Percentiles rank a stretch among this genome's conserved stretches.
phyloP scores from a whole-genome alignment of 64 coral and sea anemone genomes.

The Stichodactyla mertensii region DNA sequence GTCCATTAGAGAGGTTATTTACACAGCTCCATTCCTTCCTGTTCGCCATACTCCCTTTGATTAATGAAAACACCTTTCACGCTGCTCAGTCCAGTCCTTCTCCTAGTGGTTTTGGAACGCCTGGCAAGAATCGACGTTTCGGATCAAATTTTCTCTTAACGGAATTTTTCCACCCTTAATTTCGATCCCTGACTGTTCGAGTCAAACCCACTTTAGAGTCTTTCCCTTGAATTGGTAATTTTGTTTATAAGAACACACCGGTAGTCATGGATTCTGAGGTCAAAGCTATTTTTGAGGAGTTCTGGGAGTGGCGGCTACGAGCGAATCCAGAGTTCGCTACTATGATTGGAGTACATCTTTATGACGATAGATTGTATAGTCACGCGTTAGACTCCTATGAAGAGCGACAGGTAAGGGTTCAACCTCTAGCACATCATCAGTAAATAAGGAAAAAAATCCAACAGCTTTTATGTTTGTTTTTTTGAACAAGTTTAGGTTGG shows the following conservation, averaged over 20 bases:
- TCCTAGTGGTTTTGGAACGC: constrained; percentile 6
- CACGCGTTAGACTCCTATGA: constrained; percentile 50
- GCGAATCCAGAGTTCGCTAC: constrained; percentile 83
- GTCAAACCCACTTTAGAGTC: background rate
- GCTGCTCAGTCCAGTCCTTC: constrained; percentile 2
- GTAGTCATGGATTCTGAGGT: constrained; percentile 58
- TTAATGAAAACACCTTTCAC: constrained; percentile 24
- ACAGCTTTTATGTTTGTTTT: background rate
- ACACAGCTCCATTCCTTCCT: constrained; percentile 10
- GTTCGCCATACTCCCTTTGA: background rate
- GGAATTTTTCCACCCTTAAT: background rate
- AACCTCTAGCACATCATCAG: constrained; percentile 16
- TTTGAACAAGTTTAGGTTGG: background rate
- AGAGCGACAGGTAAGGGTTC: constrained; percentile 48
- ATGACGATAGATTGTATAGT: constrained; percentile 57
- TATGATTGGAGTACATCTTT: constrained; percentile 57
- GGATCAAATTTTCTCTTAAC: background rate
- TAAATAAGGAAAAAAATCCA: background rate
- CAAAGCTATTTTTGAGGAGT: constrained; percentile 57
- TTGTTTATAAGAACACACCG: constrained; percentile 15
- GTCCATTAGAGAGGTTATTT: constrained; percentile 5
- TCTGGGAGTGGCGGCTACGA: constrained; percentile 85
- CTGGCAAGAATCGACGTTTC: background rate
- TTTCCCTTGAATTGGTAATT: background rate
- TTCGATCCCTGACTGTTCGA: background rate